Evolutionary conservation across 2,888 invertebrate genomes (phyloP).

Genomic region (Rhamnusium bicolor): DNA sequence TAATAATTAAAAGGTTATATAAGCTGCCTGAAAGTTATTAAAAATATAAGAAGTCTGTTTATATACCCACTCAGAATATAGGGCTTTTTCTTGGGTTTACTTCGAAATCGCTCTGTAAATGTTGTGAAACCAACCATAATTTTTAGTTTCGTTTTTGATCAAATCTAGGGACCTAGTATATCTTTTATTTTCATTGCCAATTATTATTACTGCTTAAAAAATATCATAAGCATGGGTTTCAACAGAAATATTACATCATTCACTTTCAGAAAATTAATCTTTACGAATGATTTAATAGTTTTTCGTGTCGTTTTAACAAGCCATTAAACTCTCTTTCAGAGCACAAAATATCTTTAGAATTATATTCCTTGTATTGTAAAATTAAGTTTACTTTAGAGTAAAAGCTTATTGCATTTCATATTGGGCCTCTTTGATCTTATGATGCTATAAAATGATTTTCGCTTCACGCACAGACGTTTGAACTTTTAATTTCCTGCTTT

Average conservation of each 20-base stretch:
- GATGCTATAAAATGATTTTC: conserved; percentile 56
- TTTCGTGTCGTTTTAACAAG: conserved; percentile 5
- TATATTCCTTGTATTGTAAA: conserved; percentile 32
- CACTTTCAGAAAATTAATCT: background rate
- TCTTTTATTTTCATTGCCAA: background rate
- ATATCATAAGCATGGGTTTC: background rate
- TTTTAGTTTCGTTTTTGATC: too few species aligned
- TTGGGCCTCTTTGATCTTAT: conserved; percentile 54
- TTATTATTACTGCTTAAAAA: background rate
- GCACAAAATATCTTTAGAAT: conserved; percentile 6
- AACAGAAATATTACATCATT: background rate
- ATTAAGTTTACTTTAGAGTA: conserved; percentile 40
- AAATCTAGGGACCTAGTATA: too few species aligned
- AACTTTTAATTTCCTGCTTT: conserved; percentile 67
- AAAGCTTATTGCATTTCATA: conserved; percentile 39
- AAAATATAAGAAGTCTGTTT: too few species aligned
- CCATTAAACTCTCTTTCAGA: background rate
- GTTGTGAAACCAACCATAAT: too few species aligned
- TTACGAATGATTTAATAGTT: background rate
- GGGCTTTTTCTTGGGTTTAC: too few species aligned
- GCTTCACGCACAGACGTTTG: conserved; percentile 61
- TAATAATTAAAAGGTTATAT: background rate
- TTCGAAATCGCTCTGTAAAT: too few species aligned
- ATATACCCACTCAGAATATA: too few species aligned
- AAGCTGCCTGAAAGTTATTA: too few species aligned